Conservation (phyloP, 2,888 invertebrate genomes). For the Sphecodes monilicornis region DNA sequence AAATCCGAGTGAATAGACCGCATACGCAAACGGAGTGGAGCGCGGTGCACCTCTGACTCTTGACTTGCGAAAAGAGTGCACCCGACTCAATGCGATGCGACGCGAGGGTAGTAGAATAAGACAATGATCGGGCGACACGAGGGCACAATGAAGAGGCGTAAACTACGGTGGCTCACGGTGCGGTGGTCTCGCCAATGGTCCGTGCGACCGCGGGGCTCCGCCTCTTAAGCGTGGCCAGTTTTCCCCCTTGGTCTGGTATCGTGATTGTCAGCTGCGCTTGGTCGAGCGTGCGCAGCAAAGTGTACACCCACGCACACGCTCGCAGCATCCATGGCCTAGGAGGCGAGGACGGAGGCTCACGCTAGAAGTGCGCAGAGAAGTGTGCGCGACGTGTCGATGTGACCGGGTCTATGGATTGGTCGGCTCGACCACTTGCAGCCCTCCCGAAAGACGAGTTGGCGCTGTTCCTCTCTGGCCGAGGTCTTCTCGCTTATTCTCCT, state of each 20-base stretch:
- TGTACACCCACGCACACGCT: conserved; percentile 24
- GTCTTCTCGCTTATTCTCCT: background rate
- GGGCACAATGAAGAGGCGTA: conserved; percentile 76
- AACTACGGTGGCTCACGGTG: conserved; percentile 75
- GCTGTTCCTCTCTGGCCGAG: background rate
- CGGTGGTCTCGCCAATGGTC: conserved; percentile 82
- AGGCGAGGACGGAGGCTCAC: background rate
- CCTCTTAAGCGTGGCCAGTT: conserved; percentile 76
- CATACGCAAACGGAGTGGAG: background rate
- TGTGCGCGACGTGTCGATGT: conserved; percentile 54
- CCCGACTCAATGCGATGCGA: too few species aligned
- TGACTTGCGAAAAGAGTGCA: background rate
- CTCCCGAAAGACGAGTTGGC: conserved; percentile 28
- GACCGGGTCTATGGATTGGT: conserved; percentile 57
- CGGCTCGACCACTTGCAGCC: conserved; percentile 57
- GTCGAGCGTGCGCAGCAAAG: conserved; percentile 69
- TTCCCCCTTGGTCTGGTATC: conserved; percentile 53
- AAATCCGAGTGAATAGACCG: background rate
- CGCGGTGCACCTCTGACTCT: background rate
- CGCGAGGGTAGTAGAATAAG: conserved; percentile 17
- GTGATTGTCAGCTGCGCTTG: conserved; percentile 64
- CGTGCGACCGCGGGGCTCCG: conserved; percentile 80
- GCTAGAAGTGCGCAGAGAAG: conserved; percentile 32
- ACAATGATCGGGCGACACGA: conserved; percentile 28
- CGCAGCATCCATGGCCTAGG: background rate